Evolutionary conservation across 1,140 invertebrate genomes (phyloP).

Genomic region (Littorina saxatilis): DNA sequence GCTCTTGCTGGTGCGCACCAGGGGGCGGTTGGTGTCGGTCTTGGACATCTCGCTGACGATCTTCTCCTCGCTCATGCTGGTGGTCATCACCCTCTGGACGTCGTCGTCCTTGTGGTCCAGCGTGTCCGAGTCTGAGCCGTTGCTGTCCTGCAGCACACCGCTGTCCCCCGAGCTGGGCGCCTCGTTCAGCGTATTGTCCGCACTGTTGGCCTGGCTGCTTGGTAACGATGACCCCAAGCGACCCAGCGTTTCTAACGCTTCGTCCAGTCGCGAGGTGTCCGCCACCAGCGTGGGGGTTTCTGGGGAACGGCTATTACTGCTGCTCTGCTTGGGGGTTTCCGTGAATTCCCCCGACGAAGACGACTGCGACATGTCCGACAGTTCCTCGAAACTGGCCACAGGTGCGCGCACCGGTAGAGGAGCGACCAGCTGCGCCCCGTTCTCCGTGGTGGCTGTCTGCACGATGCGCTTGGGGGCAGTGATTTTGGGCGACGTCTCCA

Average conservation of each 20-base stretch:
- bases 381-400: conserved; percentile 50
- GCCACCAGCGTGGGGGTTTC: not conserved
- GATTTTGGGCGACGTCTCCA: conserved; percentile 29
- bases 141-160: conserved; percentile 46
- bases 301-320: conserved; percentile 25
- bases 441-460: not conserved
- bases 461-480: conserved; percentile 27
- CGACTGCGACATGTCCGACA: conserved; percentile 51
- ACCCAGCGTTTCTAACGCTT: conserved; percentile 37
- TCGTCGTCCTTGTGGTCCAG: conserved; percentile 16
- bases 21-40: conserved; percentile 42
- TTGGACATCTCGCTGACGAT: conserved; percentile 42
- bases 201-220: conserved; percentile 30
- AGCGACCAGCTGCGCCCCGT: conserved; percentile 5
- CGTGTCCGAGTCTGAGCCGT: conserved; percentile 44
- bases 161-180: conserved; percentile 50
- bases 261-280: conserved; percentile 28
- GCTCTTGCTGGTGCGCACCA: conserved; percentile 72
- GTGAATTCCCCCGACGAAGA: conserved; percentile 45
- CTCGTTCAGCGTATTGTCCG: conserved; percentile 40
- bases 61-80: conserved; percentile 72
- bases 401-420: conserved; percentile 43
- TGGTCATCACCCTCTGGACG: conserved; percentile 44
- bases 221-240: conserved; percentile 30
- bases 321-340: conserved; percentile 4